Evolutionary conservation across 2,113 vertebrate species (phyloP), one percentile per base, ranked within the genome.

Genomic region (Burhinus oedicnemus): DNA sequence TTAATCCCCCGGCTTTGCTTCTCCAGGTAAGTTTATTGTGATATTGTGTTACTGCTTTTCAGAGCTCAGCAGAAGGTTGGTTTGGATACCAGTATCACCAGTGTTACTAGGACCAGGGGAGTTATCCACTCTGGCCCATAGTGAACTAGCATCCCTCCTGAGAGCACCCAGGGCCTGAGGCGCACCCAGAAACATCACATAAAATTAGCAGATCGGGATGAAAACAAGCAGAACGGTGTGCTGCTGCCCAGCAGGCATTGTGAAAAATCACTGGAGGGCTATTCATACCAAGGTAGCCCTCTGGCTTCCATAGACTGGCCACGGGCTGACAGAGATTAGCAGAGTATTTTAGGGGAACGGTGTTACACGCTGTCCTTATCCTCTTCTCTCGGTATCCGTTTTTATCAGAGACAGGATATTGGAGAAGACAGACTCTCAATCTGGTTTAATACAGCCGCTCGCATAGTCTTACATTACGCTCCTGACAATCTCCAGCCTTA

Each of bases 381-480:
- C 38, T 89, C 34, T 32, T 29, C 54, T 52, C 25, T 9, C 69
- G 66, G 72, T 7, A 1, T 17, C 11, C 15, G 15, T 36, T 91
- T 52, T 57, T 52, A 64, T 32, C 66, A 64, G 54, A 69, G 42
- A 34, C 60, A 88, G 74, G 79, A 36, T 80, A 69, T 34, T 69
- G 61, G 83, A 75, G 66, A 10, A 45, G 79, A 45, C 2, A 1
- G 79, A 12, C 64, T 52, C 84, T 32, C 79, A 7, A n/a, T 36
- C 29, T 57, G 60, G 52, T 62, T 32, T 40, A 20, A 57, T 52
- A 5, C 36, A 45, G 47, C 60, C 6, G 1, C 83, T 71, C 14
- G 0, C 40, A 11, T 3, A 23, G 42, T 7, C 49, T 30, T 14
- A 10, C 0, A 5, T 21, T 40, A 7, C 5, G 8, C 25, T 34